Evolutionary conservation across 2,888 invertebrate genomes (phyloP).

Genomic region (Siphlonurus alternatus): DNA sequence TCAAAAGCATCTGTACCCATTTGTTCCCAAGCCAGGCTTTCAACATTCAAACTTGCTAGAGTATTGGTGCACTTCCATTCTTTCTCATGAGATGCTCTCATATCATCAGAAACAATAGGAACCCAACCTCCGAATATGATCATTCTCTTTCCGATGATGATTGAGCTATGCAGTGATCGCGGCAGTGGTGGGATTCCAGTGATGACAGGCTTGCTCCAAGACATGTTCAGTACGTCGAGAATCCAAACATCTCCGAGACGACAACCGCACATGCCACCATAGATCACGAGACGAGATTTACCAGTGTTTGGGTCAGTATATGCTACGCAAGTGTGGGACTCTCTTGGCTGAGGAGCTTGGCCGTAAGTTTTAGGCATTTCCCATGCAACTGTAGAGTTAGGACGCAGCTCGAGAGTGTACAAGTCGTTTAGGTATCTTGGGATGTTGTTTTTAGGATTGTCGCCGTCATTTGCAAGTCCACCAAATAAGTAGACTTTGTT

Average conservation of each 20-base stretch:
- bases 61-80: constrained; percentile 99
- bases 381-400: constrained; percentile 61
- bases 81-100: constrained; percentile 84
- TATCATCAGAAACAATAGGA: constrained; percentile 80
- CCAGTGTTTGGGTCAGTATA: constrained; percentile 64
- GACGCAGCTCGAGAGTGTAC: constrained; percentile 78
- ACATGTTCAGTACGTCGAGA: constrained; percentile 77
- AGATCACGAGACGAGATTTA: constrained; percentile 77
- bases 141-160: constrained; percentile 89
- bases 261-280: constrained; percentile 98
- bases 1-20: constrained; percentile 69
- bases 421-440: constrained; percentile 87
- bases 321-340: constrained; percentile 91
- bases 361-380: constrained; percentile 83
- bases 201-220: constrained; percentile 81
- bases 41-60: constrained; percentile 78
- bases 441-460: constrained; percentile 95
- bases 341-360: constrained; percentile 80
- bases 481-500: constrained; percentile 93
- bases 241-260: constrained; percentile 94
- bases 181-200: constrained; percentile 81
- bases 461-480: constrained; percentile 93
- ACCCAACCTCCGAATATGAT: constrained; percentile 99
- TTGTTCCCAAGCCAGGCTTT: constrained; percentile 87
- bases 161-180: constrained; percentile 90